These are phyloP conservation scores for Idaea biselata DNA, from an alignment of 2,888 invertebrate genomes.

Conservation along the genomic window DNA sequence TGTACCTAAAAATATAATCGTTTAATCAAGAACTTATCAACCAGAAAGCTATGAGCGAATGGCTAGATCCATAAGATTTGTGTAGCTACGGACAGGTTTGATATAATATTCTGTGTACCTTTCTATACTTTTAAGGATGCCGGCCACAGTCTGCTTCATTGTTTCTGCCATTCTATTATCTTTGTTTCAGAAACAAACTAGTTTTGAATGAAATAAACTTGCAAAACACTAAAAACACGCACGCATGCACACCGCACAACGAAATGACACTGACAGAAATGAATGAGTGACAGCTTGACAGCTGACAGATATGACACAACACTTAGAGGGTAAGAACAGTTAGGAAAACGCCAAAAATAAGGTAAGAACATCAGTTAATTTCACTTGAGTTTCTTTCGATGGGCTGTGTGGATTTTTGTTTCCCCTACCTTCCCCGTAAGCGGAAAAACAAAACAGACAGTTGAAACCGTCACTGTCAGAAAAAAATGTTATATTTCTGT, in stretches of 20 bases:
- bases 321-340: no score
- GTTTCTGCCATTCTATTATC: conserved; percentile 83
- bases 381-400: no score
- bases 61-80: neutral
- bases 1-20: conserved; percentile 85
- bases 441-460: no score
- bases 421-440: no score
- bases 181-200: conserved; percentile 5
- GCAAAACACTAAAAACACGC: neutral
- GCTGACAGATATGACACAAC: no score
- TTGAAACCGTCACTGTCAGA: neutral
- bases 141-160: conserved; percentile 92
- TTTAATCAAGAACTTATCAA: neutral
- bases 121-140: conserved; percentile 95
- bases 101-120: conserved; percentile 79
- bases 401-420: no score
- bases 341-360: no score
- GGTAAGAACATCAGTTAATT: no score
- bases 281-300: no score
- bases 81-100: neutral
- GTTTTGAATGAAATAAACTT: neutral
- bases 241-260: neutral
- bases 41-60: neutral
- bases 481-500: neutral
- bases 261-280: no score